Evolutionary conservation across 1,140 invertebrate species (phyloP), one percentile per base, ranked within the genome.

Genomic region (Leptopilina clavipes): DNA sequence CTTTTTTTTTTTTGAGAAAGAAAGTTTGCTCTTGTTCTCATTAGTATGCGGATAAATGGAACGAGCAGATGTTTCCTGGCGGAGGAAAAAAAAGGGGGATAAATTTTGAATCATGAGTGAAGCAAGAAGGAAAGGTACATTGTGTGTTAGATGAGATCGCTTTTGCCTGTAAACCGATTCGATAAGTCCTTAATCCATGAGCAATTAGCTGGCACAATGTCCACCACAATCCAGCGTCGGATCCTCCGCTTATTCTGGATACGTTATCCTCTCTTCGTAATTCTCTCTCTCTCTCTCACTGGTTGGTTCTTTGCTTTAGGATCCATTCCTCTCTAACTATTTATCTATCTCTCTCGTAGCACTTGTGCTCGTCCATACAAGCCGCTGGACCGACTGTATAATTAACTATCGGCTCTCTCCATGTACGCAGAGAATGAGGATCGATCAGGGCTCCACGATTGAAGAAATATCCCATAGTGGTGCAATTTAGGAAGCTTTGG

Each of bases 171-270:
- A 65, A 72, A 81, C 73, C 72, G 76, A 82, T 84, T 83, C 74
- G 81, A 84, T 83, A 86, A 84, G 78, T 78, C 82, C 82, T 82
- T 84, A 83, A 85, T 85, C 84, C 80, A 78, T 78, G 70, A 79
- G 80, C 81, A 84, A 84, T 84, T 85, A 84, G 79, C 80, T 82
- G 76, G 72, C 72, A 74, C 79, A 80, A 45, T 73, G 76, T 76
- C 76, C 73, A 79, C 76, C 78, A 76, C 75, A 76, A 76, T 25
- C 52, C 70, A 31, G 59, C 59, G 12, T 40, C 59, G 11, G 59
- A 65, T 65, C 25, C 59, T 65, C 22, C 59, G 59, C 11, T 65
- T 65, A 65, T 65, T 65, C 14, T 0, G 22, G 11, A 65, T 65
- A n/a, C 22, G 59, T n/a, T 25, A 65, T 65, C 59, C 59, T 65